A percentile compares a stretch with the other conserved stretches of the same genome.
phyloP scores from a whole-genome alignment of 2,797 vertebrate genomes.

The Loriculus beryllinus region DNA sequence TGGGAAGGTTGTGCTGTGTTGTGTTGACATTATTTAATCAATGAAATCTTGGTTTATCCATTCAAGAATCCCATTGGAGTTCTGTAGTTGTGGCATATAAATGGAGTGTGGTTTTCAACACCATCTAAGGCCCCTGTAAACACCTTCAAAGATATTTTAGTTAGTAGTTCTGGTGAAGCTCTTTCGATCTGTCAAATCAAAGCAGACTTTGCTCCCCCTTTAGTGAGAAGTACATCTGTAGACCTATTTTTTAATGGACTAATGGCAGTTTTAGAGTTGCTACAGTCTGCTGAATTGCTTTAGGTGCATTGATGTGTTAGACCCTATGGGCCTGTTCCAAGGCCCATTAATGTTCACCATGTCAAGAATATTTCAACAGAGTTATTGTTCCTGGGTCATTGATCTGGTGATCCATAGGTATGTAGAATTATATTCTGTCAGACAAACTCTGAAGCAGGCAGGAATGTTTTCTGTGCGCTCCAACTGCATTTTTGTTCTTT shows the following conservation, averaged over 20 bases:
- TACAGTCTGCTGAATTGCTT: conserved; percentile 13
- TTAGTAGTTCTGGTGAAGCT: not conserved
- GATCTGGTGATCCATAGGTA: conserved; percentile 33
- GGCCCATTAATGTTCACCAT: not conserved
- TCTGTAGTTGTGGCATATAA: fast-evolving
- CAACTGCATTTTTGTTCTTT: not conserved
- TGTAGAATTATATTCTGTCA: not conserved
- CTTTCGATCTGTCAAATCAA: not conserved
- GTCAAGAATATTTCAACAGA: conserved; percentile 44
- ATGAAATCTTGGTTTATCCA: not conserved
- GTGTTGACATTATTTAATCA: not conserved
- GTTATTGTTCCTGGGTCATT: conserved; percentile 24
- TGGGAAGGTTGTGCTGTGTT: not conserved
- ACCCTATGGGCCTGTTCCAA: conserved; percentile 14
- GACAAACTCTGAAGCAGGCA: not conserved
- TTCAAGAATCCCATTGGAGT: not conserved
- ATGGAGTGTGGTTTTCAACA: not conserved
- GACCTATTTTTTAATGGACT: not conserved
- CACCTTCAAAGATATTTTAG: not conserved
- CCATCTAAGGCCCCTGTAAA: not conserved
- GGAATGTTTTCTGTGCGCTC: not conserved
- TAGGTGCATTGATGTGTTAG: conserved; percentile 28
- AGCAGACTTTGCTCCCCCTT: not conserved
- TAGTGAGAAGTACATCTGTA: not conserved
- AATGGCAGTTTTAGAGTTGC: not conserved